Percentiles rank a stretch among this genome's conserved stretches.
Conservation (phyloP, 2,797 vertebrate genomes). For the Sebastes itinus region DNA sequence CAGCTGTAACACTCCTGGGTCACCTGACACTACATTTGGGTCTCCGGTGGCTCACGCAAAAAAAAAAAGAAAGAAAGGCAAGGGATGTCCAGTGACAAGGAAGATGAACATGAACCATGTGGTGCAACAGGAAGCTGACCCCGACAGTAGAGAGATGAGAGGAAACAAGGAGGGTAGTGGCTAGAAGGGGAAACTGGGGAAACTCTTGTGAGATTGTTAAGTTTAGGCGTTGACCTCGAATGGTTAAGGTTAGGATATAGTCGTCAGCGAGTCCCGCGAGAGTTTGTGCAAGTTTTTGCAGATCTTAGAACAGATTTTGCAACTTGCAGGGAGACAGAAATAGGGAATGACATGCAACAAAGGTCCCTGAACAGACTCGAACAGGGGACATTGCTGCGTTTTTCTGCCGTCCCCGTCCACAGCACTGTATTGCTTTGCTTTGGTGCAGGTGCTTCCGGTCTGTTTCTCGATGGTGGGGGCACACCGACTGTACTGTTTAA, state of each 20-base stretch:
- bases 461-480: no score
- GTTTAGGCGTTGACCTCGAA: no score
- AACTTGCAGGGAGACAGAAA: background rate
- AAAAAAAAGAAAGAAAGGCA: background rate
- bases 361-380: background rate
- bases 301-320: no score
- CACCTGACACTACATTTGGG: background rate
- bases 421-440: no score
- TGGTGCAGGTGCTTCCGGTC: no score
- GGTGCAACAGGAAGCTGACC: background rate
- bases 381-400: background rate
- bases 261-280: no score
- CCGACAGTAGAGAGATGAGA: background rate
- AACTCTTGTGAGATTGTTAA: no score
- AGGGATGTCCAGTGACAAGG: background rate
- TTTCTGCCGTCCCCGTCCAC: no score
- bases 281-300: no score
- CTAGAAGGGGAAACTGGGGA: no score
- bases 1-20: background rate
- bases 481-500: no score
- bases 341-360: background rate
- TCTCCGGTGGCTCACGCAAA: background rate
- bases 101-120: background rate
- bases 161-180: background rate
- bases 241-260: no score